Evolutionary conservation across 2,888 invertebrate genomes (phyloP), one percentile per base, ranked within the genome.

Genomic region (Bombylius major): DNA sequence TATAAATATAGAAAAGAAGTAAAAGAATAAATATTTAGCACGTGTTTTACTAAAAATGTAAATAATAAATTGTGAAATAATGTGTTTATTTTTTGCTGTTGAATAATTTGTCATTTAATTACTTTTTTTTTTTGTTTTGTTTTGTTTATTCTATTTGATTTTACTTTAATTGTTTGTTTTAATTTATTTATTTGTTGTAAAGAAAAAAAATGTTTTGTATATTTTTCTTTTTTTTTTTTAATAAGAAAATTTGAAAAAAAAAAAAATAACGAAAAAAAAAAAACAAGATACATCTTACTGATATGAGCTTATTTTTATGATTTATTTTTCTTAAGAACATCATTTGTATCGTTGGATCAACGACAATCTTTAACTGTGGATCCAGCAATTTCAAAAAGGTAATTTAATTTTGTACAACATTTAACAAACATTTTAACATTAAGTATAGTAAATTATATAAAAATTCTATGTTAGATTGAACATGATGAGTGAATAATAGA

Each of bases 311-410:
- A 42, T 55, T 56, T 53, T 56, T 9, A 8, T 56, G 53, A 47
- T 54, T 57, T 44, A 55, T 14, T 59, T 23, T 42, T 33, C 54
- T 32, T 34, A 58, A 72, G 72, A 69, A 72, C 72, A 66, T 72
- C 72, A 63, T 71, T 72, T 68, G 68, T 72, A 68, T 69, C 73
- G 67, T 68, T 73, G 70, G 72, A 73, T 67, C 72, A 73, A 68
- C 68, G 72, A 68, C 70, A 70, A 65, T 68, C 73, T 64, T 69
- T 73, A 70, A 70, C 71, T 69, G 73, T 73, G 73, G 72, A 73
- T 67, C 69, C 72, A 63, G 70, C 70, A 67, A 73, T 73, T 65
- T 70, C 71, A 64, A 73, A 73, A 68, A 69, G 72, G 72, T 73
- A 58, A 23, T 23, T 23, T 23, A 23, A 23, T 23, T 45, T 1